phyloP scores from a whole-genome alignment of 1,140 invertebrate genomes.

The Papilio aristodemus region DNA sequence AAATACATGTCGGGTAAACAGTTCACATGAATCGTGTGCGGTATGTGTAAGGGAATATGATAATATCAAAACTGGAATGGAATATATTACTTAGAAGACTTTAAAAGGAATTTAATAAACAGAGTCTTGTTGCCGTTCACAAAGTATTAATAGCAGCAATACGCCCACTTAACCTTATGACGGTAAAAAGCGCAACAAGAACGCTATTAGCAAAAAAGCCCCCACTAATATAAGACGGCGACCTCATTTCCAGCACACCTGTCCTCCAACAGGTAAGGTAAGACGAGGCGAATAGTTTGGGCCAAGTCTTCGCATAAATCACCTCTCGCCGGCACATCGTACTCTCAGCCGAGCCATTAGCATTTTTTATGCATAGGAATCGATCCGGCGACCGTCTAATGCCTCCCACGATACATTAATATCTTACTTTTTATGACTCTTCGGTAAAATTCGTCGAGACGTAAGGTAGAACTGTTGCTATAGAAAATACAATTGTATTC shows the following conservation, averaged over 20 bases:
- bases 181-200: neutral
- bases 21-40: no score
- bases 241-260: slow-evolving; percentile 51
- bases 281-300: slow-evolving; percentile 61
- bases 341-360: slow-evolving; percentile 73
- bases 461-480: slow-evolving; percentile 42
- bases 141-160: neutral
- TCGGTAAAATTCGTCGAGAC: slow-evolving; percentile 60
- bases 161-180: neutral
- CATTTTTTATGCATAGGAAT: slow-evolving; percentile 81
- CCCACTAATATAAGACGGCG: slow-evolving; percentile 19
- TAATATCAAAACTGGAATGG: no score
- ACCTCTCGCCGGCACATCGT: slow-evolving; percentile 56
- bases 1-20: neutral
- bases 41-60: no score
- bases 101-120: neutral
- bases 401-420: slow-evolving; percentile 80
- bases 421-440: slow-evolving; percentile 81
- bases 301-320: slow-evolving; percentile 73
- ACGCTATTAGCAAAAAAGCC: slow-evolving; percentile 30
- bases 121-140: neutral
- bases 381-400: slow-evolving; percentile 77
- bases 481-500: slow-evolving; percentile 34
- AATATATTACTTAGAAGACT: no score
- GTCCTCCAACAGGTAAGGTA: slow-evolving; percentile 53